Evolutionary conservation across 2,888 invertebrate species (phyloP).

Genomic region (Drosophila emarginata): DNA sequence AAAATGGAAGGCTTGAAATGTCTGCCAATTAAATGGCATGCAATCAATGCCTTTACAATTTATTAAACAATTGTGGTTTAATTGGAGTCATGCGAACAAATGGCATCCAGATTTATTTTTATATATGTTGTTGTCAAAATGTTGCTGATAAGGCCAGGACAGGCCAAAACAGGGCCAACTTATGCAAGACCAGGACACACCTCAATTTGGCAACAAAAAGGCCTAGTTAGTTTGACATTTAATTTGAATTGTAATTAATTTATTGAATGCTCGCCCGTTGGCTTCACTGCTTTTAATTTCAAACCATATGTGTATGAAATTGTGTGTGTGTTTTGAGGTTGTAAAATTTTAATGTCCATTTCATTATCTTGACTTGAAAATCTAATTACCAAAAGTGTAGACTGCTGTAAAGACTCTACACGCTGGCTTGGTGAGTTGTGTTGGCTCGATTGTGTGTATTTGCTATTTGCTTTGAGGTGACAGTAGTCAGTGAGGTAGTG

Average conservation of each 20-base stretch:
- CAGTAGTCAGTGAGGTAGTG: slow-evolving; percentile 28
- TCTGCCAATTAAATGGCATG: slow-evolving; percentile 33
- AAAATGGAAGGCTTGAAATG: slow-evolving; percentile 18
- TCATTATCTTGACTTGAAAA: slow-evolving; percentile 72
- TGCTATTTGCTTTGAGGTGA: slow-evolving; percentile 13
- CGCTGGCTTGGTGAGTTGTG: not conserved
- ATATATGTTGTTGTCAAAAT: slow-evolving; percentile 13
- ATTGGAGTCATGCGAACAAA: slow-evolving; percentile 34
- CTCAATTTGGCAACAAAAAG: slow-evolving; percentile 31
- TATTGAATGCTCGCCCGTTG: slow-evolving; percentile 56
- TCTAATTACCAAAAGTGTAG: slow-evolving; percentile 73
- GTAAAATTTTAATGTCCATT: slow-evolving; percentile 77
- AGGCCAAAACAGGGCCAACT: not conserved
- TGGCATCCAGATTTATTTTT: slow-evolving; percentile 34
- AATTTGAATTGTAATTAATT: slow-evolving; percentile 66
- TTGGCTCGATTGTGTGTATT: not conserved
- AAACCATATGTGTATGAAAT: slow-evolving; percentile 17
- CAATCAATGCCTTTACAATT: slow-evolving; percentile 51
- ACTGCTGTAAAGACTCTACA: slow-evolving; percentile 46
- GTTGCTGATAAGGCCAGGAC: not conserved
- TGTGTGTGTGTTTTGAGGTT: slow-evolving; percentile 46
- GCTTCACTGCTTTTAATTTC: slow-evolving; percentile 54
- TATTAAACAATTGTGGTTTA: slow-evolving; percentile 47
- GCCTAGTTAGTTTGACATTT: slow-evolving; percentile 53
- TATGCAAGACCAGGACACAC: not conserved